These are phyloP conservation scores for Microtus montanus DNA, from an alignment of 2,113 vertebrate genomes.

Conservation along the genomic window DNA sequence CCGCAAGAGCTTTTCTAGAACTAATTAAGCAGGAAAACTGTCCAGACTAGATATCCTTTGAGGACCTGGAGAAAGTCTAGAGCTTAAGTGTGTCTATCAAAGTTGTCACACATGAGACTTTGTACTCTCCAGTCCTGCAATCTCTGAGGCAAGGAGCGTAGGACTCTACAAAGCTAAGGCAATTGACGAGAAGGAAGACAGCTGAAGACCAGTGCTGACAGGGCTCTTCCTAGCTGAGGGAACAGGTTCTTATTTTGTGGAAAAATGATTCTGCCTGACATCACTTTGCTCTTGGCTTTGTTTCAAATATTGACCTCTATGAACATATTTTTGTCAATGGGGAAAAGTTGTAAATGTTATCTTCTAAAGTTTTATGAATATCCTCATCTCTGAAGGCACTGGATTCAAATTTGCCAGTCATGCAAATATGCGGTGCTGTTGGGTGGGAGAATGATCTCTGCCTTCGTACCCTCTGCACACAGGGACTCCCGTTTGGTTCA, in stretches of 20 bases:
- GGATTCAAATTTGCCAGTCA: slow-evolving; percentile 67
- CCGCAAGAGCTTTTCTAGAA: neutral
- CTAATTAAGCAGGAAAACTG: neutral
- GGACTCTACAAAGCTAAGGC: fast-evolving
- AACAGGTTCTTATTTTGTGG: neutral
- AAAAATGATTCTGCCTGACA: neutral
- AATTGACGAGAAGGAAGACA: neutral
- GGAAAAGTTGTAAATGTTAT: neutral
- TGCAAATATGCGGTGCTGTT: neutral
- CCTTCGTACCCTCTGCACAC: neutral
- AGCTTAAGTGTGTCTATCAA: neutral
- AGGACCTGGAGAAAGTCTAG: neutral
- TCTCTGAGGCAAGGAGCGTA: too few species aligned
- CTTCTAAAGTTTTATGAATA: slow-evolving; percentile 54
- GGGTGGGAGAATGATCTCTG: neutral
- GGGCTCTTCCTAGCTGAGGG: too few species aligned
- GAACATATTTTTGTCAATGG: slow-evolving; percentile 59
- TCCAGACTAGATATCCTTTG: neutral
- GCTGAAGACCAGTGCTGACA: neutral
- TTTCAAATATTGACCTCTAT: slow-evolving; percentile 33
- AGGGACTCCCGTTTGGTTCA: neutral
- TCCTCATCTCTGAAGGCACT: slow-evolving; percentile 40
- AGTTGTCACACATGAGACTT: neutral
- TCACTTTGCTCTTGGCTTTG: slow-evolving; percentile 59
- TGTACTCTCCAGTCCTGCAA: neutral